Evolutionary conservation across 2,888 invertebrate genomes (phyloP), one percentile per base, ranked within the genome.

Genomic region (Caenorhabditis sp.): DNA sequence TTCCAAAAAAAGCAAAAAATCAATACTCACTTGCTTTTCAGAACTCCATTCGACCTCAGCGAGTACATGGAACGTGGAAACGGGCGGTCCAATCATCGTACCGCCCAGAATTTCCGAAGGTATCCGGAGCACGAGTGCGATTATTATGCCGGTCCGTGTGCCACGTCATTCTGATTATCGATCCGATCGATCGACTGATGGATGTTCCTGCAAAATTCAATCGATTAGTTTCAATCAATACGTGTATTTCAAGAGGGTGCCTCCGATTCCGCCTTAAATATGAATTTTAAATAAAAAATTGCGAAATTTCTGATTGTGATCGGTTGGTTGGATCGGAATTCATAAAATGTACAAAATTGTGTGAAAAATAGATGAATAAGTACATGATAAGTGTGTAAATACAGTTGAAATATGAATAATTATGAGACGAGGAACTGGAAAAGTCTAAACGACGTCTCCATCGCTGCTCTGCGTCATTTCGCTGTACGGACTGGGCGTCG

Each of bases 131-230:
- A 80, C 35, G 72, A 80, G 40, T 80, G 74, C 51, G 80, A 80
- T 28, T 80, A 80, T 69, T 80, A 80, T 53, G 80, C 80, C 1
- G 80, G 80, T 58, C 80, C 80, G 2, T 80, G 80, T 53, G 68
- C 80, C 6, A 80, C 80, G 18, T 74, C 80, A n/a, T 80, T 80
- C 40, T 80, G 40, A 67, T 8, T 9, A 2, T 50, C 0, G 47
- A n/a, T 47, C 15, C 47, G 1, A 13, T 37, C 9, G 35, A 28
- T 64, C 18, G 32, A 15, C 24, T 55, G 5, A 22, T 60, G 58
- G 35, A 26, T 24, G 22, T 24, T 40, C 40, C 40, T 13, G 32
- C 9, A 6, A n/a, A n/a, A 18, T 11, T 55, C 26, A n/a, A n/a
- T n/a, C n/a, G n/a, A n/a, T n/a, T n/a, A n/a, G n/a, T n/a, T n/a